A percentile compares a stretch with the other conserved stretches of the same genome.
Conservation (phyloP, 2,888 invertebrate genomes). For the Lasius platythorax region DNA sequence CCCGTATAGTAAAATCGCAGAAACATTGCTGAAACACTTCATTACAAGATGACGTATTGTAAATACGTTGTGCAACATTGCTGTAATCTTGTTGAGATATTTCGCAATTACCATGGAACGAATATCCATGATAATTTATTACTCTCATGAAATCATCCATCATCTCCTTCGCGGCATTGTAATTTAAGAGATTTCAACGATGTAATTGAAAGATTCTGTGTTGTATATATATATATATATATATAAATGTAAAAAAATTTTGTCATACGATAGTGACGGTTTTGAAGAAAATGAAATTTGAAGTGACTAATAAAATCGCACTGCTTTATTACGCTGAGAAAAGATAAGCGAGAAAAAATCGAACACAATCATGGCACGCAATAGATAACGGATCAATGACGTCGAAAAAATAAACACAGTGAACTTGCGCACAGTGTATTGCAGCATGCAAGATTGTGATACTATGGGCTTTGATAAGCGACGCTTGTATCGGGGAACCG, state of each 20-base stretch:
- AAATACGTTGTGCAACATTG: not conserved
- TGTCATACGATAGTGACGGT: not conserved
- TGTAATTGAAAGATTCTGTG: not conserved
- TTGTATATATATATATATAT: not conserved
- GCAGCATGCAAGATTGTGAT: constrained; percentile 45
- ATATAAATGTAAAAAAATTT: not conserved
- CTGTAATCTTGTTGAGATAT: not conserved
- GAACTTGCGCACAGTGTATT: constrained; percentile 2
- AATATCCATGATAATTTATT: not conserved
- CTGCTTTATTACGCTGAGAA: not conserved
- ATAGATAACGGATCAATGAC: constrained; percentile 54
- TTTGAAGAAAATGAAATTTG: not conserved
- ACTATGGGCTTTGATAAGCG: constrained; percentile 46
- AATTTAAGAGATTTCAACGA: not conserved
- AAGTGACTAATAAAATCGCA: not conserved
- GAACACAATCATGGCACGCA: not conserved
- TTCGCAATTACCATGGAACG: not conserved
- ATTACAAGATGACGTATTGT: not conserved
- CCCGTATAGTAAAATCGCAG: not conserved
- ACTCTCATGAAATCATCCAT: not conserved
- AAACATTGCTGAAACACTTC: not conserved
- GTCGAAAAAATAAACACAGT: constrained; percentile 44
- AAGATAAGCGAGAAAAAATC: not conserved
- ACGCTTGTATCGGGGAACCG: constrained; percentile 45
- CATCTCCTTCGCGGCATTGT: not conserved